Evolutionary conservation across 1,140 invertebrate species (phyloP), one percentile per base, ranked within the genome.

Genomic region (Polyergus mexicanus): DNA sequence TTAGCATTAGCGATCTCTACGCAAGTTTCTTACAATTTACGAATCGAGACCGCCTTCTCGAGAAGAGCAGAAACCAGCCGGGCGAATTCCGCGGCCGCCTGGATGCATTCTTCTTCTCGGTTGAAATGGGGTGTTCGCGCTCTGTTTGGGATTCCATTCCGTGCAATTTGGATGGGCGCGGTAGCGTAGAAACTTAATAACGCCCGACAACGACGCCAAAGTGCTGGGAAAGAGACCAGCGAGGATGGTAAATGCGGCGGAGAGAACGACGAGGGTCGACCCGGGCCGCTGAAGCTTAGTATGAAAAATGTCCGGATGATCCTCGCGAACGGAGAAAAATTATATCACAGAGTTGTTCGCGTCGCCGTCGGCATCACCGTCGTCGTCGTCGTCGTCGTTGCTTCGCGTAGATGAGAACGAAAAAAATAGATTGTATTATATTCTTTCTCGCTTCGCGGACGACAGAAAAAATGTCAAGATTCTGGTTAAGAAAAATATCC

Each of bases 301-400:
- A 92, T 93, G 92, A 93, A 92, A 93, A 93, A 93, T 93, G 91
- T 86, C 74, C 75, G 88, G 92, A 92, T 92, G 91, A 93, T 93
- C 91, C 89, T 84, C 80, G 72, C 65, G 51, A 84, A 62, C 75
- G 54, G 86, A 92, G 92, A 93, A 91, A 92, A 92, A 93, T 93
- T 92, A 92, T 92, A 88, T 91, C 89, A 89, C 86, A 62, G 47
- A 68, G 84, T 85, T 77, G 74, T 77, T 77, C 81, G 44, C 44
- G 69, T 56, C 72, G 60, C 81, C 72, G 78, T 81, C 54, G 78
- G 41, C 72, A 71, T 84, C 81, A 71, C 32, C 69, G 7, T 28
- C 81, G 60, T 56, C 60, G 51, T 28, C 81, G 60, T 56, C 60
- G 51, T 58, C 81, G 71, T 56, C 47, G 58, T 84, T 77, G 56